phyloP scores from a whole-genome alignment of 2,888 invertebrate species.

The Notodonta ziczac region DNA sequence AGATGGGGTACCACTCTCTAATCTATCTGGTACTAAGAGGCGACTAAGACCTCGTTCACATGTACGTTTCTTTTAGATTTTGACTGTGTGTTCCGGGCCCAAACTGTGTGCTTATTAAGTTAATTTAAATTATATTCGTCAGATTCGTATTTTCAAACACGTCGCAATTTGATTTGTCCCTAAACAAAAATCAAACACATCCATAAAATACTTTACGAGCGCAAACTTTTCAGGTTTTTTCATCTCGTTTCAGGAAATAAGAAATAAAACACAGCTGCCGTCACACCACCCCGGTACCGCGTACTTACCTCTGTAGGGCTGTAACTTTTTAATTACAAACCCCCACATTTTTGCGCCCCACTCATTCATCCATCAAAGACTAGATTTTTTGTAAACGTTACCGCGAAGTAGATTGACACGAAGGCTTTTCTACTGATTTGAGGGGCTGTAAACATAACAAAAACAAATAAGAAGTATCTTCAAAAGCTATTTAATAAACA shows the following conservation, averaged over 20 bases:
- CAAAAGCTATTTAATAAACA: too few species aligned
- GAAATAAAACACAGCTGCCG: conserved; percentile 44
- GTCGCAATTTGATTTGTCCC: background rate
- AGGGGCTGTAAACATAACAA: background rate
- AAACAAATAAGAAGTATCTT: too few species aligned
- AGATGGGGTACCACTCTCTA: too few species aligned
- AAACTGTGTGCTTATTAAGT: too few species aligned
- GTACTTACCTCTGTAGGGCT: conserved; percentile 35
- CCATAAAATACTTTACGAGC: conserved; percentile 30
- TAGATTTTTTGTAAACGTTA: too few species aligned
- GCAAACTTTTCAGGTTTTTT: conserved; percentile 35
- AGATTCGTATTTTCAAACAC: too few species aligned
- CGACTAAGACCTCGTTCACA: too few species aligned
- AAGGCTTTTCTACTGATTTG: background rate
- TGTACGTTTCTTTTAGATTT: too few species aligned
- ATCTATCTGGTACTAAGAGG: too few species aligned
- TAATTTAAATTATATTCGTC: too few species aligned
- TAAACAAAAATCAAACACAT: conserved; percentile 14
- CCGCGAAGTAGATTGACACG: too few species aligned
- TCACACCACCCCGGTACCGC: conserved; percentile 23
- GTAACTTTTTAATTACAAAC: conserved; percentile 44
- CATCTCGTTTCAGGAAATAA: conserved; percentile 29
- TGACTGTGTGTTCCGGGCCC: too few species aligned
- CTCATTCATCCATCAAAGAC: background rate
- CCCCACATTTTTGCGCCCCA: conserved; percentile 25